phyloP scores from a whole-genome alignment of 2,113 vertebrate species.

The Amia ocellicauda region DNA sequence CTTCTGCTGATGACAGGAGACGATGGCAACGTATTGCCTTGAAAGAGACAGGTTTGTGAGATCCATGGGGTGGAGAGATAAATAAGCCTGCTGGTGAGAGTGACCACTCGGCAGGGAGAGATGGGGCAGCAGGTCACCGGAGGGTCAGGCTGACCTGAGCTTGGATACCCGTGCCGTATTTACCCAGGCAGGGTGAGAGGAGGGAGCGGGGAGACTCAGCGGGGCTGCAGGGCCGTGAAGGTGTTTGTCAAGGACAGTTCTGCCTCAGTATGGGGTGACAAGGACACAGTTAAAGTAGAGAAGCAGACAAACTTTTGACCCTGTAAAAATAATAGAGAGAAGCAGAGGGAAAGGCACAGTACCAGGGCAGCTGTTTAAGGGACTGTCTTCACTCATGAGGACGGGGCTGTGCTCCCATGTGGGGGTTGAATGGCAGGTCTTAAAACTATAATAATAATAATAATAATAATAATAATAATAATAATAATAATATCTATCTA shows the following conservation, averaged over 20 bases:
- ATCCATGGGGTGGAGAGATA: constrained; percentile 64
- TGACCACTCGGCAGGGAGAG: constrained; percentile 74
- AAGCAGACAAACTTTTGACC: constrained; percentile 53
- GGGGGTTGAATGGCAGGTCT: background rate
- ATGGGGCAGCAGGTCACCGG: constrained; percentile 68
- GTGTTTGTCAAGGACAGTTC: constrained; percentile 55
- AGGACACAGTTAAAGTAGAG: constrained; percentile 40
- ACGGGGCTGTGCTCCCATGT: too few species aligned
- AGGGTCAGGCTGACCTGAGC: constrained; percentile 80
- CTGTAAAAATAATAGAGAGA: constrained; percentile 28
- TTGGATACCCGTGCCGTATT: constrained; percentile 67
- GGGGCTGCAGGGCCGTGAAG: constrained; percentile 37
- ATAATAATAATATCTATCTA: too few species aligned
- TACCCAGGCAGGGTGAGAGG: constrained; percentile 56
- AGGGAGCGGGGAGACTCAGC: constrained; percentile 15
- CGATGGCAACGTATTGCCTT: too few species aligned
- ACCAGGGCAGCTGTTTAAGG: too few species aligned
- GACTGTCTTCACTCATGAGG: too few species aligned
- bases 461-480: too few species aligned
- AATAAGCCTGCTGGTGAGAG: constrained; percentile 76
- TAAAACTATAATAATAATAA: constrained; percentile 20
- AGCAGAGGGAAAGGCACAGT: too few species aligned
- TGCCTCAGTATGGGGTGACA: constrained; percentile 41
- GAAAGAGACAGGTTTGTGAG: constrained; percentile 28
- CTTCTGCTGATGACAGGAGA: too few species aligned